These are phyloP conservation scores for Agrochola circellaris DNA, from an alignment of 2,888 invertebrate genomes.

Conservation along the genomic window DNA sequence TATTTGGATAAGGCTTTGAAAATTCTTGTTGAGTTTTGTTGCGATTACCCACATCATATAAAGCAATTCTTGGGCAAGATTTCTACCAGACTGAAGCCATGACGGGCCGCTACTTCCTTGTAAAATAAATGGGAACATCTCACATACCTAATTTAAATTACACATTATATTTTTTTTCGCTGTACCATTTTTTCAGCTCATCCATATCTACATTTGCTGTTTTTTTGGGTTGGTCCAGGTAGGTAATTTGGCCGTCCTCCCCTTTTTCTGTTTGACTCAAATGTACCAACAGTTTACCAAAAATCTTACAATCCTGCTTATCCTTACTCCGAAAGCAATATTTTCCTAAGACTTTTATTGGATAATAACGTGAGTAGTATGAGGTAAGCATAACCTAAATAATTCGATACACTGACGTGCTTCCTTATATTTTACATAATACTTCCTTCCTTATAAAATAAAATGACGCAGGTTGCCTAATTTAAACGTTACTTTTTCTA, in stretches of 20 bases:
- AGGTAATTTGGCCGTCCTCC: background rate
- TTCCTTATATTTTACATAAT: background rate
- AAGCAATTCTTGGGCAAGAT: background rate
- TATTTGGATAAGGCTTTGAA: background rate
- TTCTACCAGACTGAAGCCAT: background rate
- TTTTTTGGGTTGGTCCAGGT: background rate
- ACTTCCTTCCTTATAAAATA: constrained; percentile 10
- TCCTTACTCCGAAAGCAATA: background rate
- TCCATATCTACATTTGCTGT: background rate
- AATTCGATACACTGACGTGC: background rate
- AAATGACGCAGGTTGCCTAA: background rate
- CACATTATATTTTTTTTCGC: background rate
- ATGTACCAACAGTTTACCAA: background rate
- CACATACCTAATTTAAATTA: background rate
- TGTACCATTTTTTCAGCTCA: background rate
- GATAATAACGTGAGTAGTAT: background rate
- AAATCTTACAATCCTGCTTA: background rate
- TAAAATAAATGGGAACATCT: constrained; percentile 1
- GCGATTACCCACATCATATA: background rate
- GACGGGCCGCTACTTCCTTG: background rate
- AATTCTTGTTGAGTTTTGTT: background rate
- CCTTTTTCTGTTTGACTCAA: background rate
- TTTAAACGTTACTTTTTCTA: background rate
- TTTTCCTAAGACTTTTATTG: background rate
- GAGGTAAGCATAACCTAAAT: background rate